These are phyloP conservation scores for Hypothenemus hampei DNA, from an alignment of 1,140 invertebrate genomes.

Conservation along the genomic window DNA sequence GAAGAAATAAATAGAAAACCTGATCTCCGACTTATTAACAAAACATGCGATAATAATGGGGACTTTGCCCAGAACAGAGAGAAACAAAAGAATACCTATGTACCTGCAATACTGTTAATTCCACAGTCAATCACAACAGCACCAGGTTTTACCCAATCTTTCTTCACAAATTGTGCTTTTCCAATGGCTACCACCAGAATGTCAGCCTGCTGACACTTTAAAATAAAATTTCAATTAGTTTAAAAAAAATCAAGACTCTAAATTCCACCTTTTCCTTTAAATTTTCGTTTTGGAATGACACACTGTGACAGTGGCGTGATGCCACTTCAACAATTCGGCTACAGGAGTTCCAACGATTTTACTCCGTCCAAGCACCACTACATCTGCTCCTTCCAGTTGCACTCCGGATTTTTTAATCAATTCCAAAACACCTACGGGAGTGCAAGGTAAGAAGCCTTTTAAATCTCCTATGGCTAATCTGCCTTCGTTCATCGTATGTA, in stretches of 20 bases:
- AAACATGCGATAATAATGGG: too few species aligned
- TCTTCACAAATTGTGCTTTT: slow-evolving; percentile 85
- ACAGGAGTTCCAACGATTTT: slow-evolving; percentile 97
- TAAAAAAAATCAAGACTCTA: not conserved
- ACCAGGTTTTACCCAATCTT: slow-evolving; percentile 95
- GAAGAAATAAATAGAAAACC: too few species aligned
- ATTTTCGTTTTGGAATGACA: slow-evolving; percentile 94
- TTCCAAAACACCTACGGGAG: slow-evolving; percentile 88
- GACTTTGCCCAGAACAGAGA: too few species aligned
- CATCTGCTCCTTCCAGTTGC: slow-evolving; percentile 74
- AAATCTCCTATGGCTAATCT: slow-evolving; percentile 78
- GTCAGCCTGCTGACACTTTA: slow-evolving; percentile 66
- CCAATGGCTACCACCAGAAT: slow-evolving; percentile 97
- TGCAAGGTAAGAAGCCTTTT: slow-evolving; percentile 85
- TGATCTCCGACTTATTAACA: too few species aligned
- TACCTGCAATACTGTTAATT: slow-evolving; percentile 91
- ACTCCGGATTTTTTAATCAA: slow-evolving; percentile 81
- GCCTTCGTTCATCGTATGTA: slow-evolving; percentile 91
- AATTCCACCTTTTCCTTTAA: slow-evolving; percentile 64
- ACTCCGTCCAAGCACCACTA: slow-evolving; percentile 93
- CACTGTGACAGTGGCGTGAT: slow-evolving; percentile 93
- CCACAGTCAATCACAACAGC: slow-evolving; percentile 99
- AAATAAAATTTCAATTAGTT: not conserved
- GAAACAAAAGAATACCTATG: too few species aligned
- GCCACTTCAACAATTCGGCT: slow-evolving; percentile 92